Evolutionary conservation across 2,113 vertebrate species (phyloP).

Genomic region (Cranoglanis bouderius): DNA sequence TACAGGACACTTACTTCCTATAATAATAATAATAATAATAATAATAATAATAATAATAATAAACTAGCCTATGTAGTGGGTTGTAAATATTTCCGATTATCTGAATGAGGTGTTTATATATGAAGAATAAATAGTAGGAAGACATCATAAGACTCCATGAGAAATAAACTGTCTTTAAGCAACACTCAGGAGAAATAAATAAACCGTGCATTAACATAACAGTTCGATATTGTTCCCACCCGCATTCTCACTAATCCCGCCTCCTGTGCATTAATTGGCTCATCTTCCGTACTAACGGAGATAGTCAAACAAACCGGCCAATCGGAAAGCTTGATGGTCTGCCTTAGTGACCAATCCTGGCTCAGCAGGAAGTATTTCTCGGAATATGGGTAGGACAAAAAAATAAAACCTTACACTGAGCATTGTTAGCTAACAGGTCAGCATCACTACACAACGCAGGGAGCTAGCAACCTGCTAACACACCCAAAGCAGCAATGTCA

Average conservation of each 20-base stretch:
- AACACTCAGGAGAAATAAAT: background rate
- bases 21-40: background rate
- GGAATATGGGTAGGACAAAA: background rate
- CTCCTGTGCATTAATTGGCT: background rate
- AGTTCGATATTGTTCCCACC: background rate
- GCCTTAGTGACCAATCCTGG: background rate
- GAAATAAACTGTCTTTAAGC: background rate
- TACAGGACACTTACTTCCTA: background rate
- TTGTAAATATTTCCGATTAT: background rate
- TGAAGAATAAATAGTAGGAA: background rate
- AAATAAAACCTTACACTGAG: background rate
- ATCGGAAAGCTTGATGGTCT: background rate
- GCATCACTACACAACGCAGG: background rate
- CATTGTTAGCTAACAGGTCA: background rate
- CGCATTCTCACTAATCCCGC: background rate
- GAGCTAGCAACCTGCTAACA: conserved; percentile 13
- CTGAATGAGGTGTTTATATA: background rate
- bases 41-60: background rate
- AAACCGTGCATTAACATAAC: background rate
- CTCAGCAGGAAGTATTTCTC: background rate
- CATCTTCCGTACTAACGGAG: accelerated
- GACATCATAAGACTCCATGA: background rate
- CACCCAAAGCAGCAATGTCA: conserved; percentile 25
- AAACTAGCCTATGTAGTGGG: background rate
- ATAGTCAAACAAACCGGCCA: background rate